Evolutionary conservation across 2,113 vertebrate species (phyloP).

Genomic region (Phainopepla nitens): DNA sequence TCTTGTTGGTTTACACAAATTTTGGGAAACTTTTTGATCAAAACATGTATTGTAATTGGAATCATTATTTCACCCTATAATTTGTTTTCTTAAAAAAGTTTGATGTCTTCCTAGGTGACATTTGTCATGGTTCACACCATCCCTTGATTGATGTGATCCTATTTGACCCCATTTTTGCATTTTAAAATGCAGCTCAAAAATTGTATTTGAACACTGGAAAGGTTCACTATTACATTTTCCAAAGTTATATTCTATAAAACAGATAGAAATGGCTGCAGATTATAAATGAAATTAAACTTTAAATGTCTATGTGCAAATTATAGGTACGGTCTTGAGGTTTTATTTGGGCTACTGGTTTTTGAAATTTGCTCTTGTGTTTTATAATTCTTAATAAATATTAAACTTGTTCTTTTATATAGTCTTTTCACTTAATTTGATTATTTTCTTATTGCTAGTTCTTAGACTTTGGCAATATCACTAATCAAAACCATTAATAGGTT

Average conservation of each 20-base stretch:
- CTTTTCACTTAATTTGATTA: neutral
- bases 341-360: neutral
- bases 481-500: neutral
- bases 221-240: neutral
- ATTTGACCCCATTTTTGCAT: neutral
- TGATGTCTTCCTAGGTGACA: neutral
- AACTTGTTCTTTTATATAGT: neutral
- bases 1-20: neutral
- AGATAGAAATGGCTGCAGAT: neutral
- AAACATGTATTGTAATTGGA: neutral
- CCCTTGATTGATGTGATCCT: neutral
- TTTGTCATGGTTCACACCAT: neutral
- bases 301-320: neutral
- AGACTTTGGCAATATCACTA: neutral
- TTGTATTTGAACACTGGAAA: neutral
- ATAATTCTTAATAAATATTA: neutral
- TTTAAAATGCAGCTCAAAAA: neutral
- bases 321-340: fast-evolving
- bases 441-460: neutral
- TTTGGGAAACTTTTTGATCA: neutral
- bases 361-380: neutral
- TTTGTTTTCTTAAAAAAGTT: neutral
- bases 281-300: neutral
- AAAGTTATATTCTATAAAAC: neutral
- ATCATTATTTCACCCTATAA: neutral